Evolutionary conservation across 2,888 invertebrate species (phyloP), one percentile per base, ranked within the genome.

Genomic region (Tenthredo livida): DNA sequence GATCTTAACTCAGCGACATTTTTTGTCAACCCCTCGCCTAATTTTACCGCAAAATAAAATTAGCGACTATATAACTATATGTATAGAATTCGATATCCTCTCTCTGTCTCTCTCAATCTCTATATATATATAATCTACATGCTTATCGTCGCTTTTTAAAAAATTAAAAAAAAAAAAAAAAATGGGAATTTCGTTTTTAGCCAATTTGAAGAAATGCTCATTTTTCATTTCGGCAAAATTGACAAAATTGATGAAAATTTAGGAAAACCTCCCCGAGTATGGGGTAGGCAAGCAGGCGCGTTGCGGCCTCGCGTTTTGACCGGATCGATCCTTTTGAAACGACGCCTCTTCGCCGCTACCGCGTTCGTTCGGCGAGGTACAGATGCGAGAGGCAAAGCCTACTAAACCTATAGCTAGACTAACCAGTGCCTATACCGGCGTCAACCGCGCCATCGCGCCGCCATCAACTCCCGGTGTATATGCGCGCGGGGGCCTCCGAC

Each of bases 311-410:
- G 10, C 50, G 29, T 29, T 73, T 9, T n/a, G 21, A 47, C n/a
- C 77, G 77, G 77, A 77, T 77, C 77, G 77, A 77, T 77, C 77
- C 77, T 77, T 54, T 77, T 50, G 50, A 77, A 54, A 77, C 67
- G 67, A 67, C 67, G 67, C 77, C 77, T 54, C 33, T 54, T 54
- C 29, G 75, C 50, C 75, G 75, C n/a, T 17, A n/a, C 40, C 40
- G 75, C 67, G 67, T 67, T 67, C 15, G 5, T 33, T 33, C 67
- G 25, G 29, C 33, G 67, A 67, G 17, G 67, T 25, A 25, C 21
- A 61, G 61, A 21, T 61, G 61, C 25, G 61, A 61, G 61, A 61
- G 21, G 61, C 29, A 29, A 12, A 12, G 29, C 50, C 77, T 40
- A 50, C 50, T 29, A 17, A 21, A 43, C 43, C 73, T 73, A n/a